Evolutionary conservation across 2,888 invertebrate species (phyloP).

Genomic region (Lissocephala sabroskyi): DNA sequence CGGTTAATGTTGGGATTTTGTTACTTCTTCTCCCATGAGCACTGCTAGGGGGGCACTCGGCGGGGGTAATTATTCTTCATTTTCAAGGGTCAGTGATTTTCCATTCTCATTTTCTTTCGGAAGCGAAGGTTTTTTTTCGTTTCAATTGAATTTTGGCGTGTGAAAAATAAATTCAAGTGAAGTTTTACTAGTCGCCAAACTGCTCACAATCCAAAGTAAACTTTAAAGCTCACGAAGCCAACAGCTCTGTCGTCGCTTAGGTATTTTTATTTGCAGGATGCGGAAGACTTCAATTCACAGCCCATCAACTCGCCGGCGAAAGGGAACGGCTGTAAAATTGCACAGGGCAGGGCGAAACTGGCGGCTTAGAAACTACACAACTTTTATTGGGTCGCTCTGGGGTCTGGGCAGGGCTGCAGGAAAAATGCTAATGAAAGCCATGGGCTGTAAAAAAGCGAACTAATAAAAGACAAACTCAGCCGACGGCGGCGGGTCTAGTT

Average conservation of each 20-base stretch:
- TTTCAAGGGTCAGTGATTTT: constrained; percentile 49
- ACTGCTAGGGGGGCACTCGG: too few species aligned
- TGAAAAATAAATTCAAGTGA: too few species aligned
- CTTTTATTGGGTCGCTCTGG: neutral
- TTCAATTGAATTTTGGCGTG: constrained; percentile 39
- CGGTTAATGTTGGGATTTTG: constrained; percentile 33
- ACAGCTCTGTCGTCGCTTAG: neutral
- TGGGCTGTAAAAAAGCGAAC: neutral
- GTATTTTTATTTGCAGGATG: too few species aligned
- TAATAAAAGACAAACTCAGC: neutral
- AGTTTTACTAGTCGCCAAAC: too few species aligned
- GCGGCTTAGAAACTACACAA: constrained; percentile 4
- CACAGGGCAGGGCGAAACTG: too few species aligned
- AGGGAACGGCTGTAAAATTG: too few species aligned
- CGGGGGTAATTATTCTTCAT: constrained; percentile 47
- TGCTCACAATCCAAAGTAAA: too few species aligned
- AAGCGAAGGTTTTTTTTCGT: constrained; percentile 1
- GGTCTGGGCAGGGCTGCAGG: neutral
- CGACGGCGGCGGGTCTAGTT: too few species aligned
- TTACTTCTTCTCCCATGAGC: constrained; percentile 13
- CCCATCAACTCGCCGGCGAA: too few species aligned
- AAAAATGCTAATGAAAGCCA: constrained; percentile 10
- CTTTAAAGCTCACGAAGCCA: too few species aligned
- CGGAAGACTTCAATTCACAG: too few species aligned
- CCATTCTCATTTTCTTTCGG: constrained; percentile 20